These are phyloP conservation scores for Hirtodrosophila trivittata DNA, from an alignment of 2,888 invertebrate species.

Conservation along the genomic window DNA sequence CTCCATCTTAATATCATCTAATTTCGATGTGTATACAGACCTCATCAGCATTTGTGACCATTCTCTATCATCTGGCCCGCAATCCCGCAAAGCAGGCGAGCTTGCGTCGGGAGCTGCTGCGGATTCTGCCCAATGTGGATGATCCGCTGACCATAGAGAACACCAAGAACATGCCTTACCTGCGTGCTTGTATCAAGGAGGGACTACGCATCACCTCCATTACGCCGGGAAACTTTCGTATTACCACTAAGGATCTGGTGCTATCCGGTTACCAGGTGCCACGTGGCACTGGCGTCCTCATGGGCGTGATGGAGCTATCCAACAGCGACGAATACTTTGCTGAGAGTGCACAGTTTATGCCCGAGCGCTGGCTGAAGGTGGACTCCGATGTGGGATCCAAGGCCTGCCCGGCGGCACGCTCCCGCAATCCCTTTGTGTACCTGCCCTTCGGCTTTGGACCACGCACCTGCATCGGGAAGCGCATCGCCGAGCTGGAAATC, in stretches of 20 bases:
- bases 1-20: neutral
- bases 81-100: constrained; percentile 88
- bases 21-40: constrained; percentile 70
- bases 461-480: constrained; percentile 88
- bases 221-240: constrained; percentile 86
- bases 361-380: constrained; percentile 89
- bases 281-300: constrained; percentile 88
- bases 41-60: constrained; percentile 70
- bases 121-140: constrained; percentile 81
- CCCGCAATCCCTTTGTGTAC: constrained; percentile 78
- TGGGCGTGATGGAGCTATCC: constrained; percentile 87
- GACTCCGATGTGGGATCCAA: constrained; percentile 23
- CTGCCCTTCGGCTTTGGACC: constrained; percentile 90
- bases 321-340: constrained; percentile 87
- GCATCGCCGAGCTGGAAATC: constrained; percentile 90
- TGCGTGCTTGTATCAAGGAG: constrained; percentile 91
- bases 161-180: constrained; percentile 86
- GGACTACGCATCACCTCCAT: constrained; percentile 87
- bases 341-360: constrained; percentile 87
- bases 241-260: constrained; percentile 86
- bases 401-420: constrained; percentile 64
- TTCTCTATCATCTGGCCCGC: constrained; percentile 85
- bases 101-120: constrained; percentile 86
- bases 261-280: constrained; percentile 88
- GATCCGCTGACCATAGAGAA: constrained; percentile 83